Conservation (phyloP, 2,888 invertebrate genomes). For the Phymatocera aterrima region DNA sequence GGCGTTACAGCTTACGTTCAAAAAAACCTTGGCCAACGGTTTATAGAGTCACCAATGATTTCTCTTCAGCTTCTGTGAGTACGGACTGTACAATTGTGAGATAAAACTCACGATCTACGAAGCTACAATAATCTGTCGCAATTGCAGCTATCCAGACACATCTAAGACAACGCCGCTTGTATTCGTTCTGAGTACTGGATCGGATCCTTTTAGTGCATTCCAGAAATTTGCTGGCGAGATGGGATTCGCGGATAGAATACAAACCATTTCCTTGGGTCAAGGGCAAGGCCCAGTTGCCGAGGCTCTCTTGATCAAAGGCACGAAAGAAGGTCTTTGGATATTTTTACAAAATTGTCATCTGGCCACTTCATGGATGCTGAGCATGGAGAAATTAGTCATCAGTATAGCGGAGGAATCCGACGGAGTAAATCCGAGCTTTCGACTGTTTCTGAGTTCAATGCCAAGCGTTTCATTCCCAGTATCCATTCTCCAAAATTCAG, state of each 20-base stretch:
- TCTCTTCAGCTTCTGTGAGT: slow-evolving; percentile 81
- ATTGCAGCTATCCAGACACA: slow-evolving; percentile 83
- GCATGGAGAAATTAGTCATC: slow-evolving; percentile 87
- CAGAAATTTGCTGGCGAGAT: slow-evolving; percentile 88
- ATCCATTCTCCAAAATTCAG: slow-evolving; percentile 93
- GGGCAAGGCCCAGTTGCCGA: slow-evolving; percentile 95
- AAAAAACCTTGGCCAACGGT: slow-evolving; percentile 84
- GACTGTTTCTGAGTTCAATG: slow-evolving; percentile 93
- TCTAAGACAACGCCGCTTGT: slow-evolving; percentile 86
- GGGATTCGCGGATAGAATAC: slow-evolving; percentile 79
- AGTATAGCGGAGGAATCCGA: slow-evolving; percentile 82
- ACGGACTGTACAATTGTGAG: background rate
- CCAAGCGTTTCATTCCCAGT: slow-evolving; percentile 92
- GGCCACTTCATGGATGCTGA: slow-evolving; percentile 95
- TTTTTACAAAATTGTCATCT: slow-evolving; percentile 94
- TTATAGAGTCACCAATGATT: slow-evolving; percentile 89
- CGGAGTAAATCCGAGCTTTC: slow-evolving; percentile 83
- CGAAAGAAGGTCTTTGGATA: slow-evolving; percentile 89
- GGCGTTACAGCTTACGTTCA: slow-evolving; percentile 89
- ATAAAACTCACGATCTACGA: background rate
- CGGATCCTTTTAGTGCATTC: slow-evolving; percentile 91
- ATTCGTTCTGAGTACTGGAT: slow-evolving; percentile 92
- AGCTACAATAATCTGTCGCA: slow-evolving; percentile 22
- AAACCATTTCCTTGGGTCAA: slow-evolving; percentile 92
- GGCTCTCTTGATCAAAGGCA: slow-evolving; percentile 84